Percentiles rank a stretch among this genome's conserved stretches.
Evolutionary conservation across 2,797 vertebrate genomes (phyloP).

Genomic region (Rhinichthys osculus): DNA sequence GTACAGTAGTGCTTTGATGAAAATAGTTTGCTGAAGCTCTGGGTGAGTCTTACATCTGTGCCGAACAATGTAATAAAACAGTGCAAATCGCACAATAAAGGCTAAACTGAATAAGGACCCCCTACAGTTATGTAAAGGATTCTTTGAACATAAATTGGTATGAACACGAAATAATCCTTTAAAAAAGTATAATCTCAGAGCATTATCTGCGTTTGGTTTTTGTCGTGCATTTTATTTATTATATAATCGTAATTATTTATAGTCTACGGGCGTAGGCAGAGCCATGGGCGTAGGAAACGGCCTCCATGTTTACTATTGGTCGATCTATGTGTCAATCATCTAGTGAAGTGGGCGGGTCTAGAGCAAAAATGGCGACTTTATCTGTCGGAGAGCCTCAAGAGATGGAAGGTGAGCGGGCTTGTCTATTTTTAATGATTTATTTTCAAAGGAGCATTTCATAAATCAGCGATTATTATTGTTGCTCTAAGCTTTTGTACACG

Average conservation of each 20-base stretch:
- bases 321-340: conserved; percentile 68
- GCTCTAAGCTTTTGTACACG: neutral
- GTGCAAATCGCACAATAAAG: neutral
- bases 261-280: neutral
- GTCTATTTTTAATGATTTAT: conserved; percentile 26
- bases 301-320: conserved; percentile 67
- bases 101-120: too few species aligned
- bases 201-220: neutral
- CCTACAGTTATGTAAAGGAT: neutral
- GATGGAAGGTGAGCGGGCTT: conserved; percentile 82
- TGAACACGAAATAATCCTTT: neutral
- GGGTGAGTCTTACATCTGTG: neutral
- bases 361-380: conserved; percentile 80
- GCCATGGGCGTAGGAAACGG: neutral
- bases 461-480: neutral
- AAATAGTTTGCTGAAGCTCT: neutral
- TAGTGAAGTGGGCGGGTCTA: conserved; percentile 68
- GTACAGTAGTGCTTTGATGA: neutral
- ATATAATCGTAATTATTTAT: conserved; percentile 37
- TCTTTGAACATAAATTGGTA: neutral
- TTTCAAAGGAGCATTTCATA: rapidly evolving
- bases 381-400: conserved; percentile 83
- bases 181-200: neutral
- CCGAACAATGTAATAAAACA: neutral
- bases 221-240: conserved; percentile 14